Evolutionary conservation across 2,888 invertebrate species (phyloP), one percentile per base, ranked within the genome.

Genomic region (Patella depressa): DNA sequence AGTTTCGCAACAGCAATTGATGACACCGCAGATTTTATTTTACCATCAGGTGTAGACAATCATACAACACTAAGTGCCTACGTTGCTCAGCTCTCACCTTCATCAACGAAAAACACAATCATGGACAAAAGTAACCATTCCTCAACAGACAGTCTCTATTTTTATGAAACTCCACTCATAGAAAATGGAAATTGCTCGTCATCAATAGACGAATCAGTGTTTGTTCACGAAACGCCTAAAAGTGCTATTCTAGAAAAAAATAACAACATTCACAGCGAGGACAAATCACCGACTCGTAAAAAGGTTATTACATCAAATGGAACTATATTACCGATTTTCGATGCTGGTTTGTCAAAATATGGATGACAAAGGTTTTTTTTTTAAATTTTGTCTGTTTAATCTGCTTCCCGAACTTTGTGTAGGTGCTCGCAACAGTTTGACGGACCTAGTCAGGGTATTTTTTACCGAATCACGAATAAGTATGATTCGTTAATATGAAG

Each of bases 1-100:
- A 83, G 81, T 34, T 85, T 81, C 72, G 77, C 82, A 24, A 82
- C 82, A 2, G 83, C 83, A n/a, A 71, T 80, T 5, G 83, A 83
- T 54, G 77, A 80, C 29, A 72, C 74, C 24, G 72, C 75, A 54
- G 80, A 80, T 65, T 54, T 29, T 75, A 55, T 78, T 74, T n/a
- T 80, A 78, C 71, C 78, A 11, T 53, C 29, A 3, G 55, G 57
- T 17, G 19, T 71, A 53, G 79, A 78, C 73, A 72, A 55, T 45
- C 74, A 76, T 65, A 53, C 77, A 76, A 72, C 24, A 70, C 78
- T 80, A 55, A 76, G 78, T 19, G 75, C 76, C 69, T 73, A 77
- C 75, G 65, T 72, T 69, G 55, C 70, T 29, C 78, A 77, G 73
- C 69, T 78, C 34, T 75, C 77, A 53, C 77, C 79, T 15, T 78